phyloP scores from a whole-genome alignment of 2,888 invertebrate genomes.

The Andricus curvator region DNA sequence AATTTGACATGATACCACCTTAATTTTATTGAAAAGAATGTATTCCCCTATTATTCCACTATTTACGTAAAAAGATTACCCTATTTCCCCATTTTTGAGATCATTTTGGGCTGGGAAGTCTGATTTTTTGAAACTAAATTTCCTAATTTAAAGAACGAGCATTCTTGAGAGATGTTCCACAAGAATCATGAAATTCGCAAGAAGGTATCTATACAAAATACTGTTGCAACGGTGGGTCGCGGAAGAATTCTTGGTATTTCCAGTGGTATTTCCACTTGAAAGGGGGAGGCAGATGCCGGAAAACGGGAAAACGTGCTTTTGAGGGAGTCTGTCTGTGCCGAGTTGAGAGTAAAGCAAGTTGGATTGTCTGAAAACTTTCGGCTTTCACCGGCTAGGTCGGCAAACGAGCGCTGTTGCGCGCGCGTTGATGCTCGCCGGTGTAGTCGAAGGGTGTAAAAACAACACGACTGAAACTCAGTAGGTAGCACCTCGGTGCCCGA shows the following conservation, averaged over 20 bases:
- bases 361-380: conserved; percentile 15
- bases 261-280: conserved; percentile 28
- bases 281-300: conserved; percentile 31
- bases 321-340: conserved; percentile 36
- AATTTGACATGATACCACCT: no score
- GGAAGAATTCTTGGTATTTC: conserved; percentile 25
- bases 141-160: background rate
- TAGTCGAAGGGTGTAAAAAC: conserved; percentile 34
- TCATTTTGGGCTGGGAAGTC: no score
- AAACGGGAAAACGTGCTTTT: conserved; percentile 14
- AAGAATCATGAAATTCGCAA: conserved; percentile 21
- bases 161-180: conserved; percentile 2
- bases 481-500: conserved; percentile 59
- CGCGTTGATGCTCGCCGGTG: conserved; percentile 36
- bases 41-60: no score
- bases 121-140: background rate
- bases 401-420: conserved; percentile 25
- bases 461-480: conserved; percentile 45
- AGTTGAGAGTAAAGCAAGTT: background rate
- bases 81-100: no score
- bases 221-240: background rate
- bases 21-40: no score
- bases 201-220: background rate
- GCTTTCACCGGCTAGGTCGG: conserved; percentile 31
- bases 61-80: no score